Evolutionary conservation across 2,888 invertebrate genomes (phyloP), one percentile per base, ranked within the genome.

Genomic region (Hydriomena furcata): DNA sequence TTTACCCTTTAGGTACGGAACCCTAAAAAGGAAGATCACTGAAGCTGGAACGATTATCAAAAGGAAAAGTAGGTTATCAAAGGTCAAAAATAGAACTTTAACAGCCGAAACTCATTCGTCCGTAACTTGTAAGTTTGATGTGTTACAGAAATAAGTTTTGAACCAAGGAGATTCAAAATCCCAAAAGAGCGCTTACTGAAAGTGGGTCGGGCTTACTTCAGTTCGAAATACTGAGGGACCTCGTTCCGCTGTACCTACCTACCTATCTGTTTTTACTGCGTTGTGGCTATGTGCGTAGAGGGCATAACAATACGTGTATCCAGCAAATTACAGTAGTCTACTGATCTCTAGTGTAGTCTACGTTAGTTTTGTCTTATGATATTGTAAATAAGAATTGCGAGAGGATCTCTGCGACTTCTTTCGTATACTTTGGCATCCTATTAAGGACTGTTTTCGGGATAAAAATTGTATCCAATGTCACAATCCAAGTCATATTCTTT

Each of bases 101-200:
- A 37, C 51, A 51, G 30, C 45, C 56, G 49, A 63, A 72, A 66
- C 62, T 71, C 64, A 68, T 74, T 68, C 65, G 58, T 55, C 56
- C 50, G 62, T 58, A 68, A 66, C 66, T 70, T 63, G 60, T 62
- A 67, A 73, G 68, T 73, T 73, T 69, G 63, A 68, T 69, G 68
- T 57, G 65, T 66, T 69, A 73, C 67, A 63, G 61, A 63, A 69
- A 70, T 68, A 74, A 73, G 68, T 74, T 76, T 66, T 63, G 59
- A 63, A 55, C 62, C 54, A 55, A 60, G 58, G 63, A 66, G 67
- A 66, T 68, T 68, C 65, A 63, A 67, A 68, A 68, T 72, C 75
- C 69, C 73, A 61, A 68, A 73, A 75, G 73, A 64, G 68, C 63
- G 67, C 70, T 70, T 67, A 62, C 52, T 52, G 66, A 64, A 72